Evolutionary conservation across 1,140 invertebrate genomes (phyloP).

Genomic region (Rhysida immarginata): DNA sequence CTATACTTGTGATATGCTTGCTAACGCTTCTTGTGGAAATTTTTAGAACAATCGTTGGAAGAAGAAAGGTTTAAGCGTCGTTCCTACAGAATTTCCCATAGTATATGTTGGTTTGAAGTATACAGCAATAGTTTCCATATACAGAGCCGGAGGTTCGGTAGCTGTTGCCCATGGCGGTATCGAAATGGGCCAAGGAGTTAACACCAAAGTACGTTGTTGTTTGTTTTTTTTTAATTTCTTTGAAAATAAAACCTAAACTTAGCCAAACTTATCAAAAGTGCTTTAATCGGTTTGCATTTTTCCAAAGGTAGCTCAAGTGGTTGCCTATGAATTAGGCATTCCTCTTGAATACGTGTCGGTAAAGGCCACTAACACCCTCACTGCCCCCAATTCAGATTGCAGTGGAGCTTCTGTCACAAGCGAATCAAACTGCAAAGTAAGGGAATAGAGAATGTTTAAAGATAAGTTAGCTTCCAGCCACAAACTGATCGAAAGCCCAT

Average conservation of each 20-base stretch:
- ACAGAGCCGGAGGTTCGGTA: slow-evolving; percentile 57
- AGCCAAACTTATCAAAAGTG: too few species aligned
- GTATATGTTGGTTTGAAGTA: slow-evolving; percentile 21
- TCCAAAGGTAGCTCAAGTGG: slow-evolving; percentile 28
- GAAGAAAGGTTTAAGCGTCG: slow-evolving; percentile 50
- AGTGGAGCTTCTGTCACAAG: not conserved
- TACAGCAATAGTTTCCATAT: slow-evolving; percentile 50
- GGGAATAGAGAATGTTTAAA: too few species aligned
- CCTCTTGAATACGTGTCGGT: slow-evolving; percentile 25
- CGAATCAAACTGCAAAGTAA: not conserved
- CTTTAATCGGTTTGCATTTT: too few species aligned
- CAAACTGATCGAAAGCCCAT: too few species aligned
- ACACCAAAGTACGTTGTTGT: slow-evolving; percentile 38
- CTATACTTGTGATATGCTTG: too few species aligned
- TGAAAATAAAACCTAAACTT: too few species aligned
- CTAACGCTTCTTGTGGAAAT: too few species aligned
- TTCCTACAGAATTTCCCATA: slow-evolving; percentile 39
- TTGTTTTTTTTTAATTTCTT: too few species aligned
- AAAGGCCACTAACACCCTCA: slow-evolving; percentile 20
- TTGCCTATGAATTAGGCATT: slow-evolving; percentile 27
- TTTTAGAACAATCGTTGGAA: slow-evolving; percentile 50
- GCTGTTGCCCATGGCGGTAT: slow-evolving; percentile 57
- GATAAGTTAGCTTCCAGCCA: too few species aligned
- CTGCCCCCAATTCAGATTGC: not conserved
- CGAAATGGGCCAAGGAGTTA: slow-evolving; percentile 75